phyloP scores from a whole-genome alignment of 2,888 invertebrate species.

The Chesias legatella region DNA sequence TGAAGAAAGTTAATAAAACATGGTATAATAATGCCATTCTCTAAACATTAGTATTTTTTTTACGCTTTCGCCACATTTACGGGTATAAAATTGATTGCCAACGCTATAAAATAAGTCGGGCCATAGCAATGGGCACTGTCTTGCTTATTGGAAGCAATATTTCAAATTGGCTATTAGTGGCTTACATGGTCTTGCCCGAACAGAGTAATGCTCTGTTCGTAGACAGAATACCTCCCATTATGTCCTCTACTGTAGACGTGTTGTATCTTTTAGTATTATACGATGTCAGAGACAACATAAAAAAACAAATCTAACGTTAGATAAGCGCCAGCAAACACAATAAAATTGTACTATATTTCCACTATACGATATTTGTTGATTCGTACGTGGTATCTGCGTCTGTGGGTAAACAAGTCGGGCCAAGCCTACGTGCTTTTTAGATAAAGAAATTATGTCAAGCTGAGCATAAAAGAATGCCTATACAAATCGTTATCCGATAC shows the following conservation, averaged over 20 bases:
- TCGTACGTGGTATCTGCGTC: no score
- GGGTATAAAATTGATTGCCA: constrained; percentile 54
- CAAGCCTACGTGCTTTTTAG: not conserved
- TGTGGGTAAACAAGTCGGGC: not conserved
- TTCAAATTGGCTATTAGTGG: constrained; percentile 43
- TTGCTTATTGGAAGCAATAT: constrained; percentile 44
- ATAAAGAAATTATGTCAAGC: not conserved
- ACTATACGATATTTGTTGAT: no score
- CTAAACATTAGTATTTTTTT: constrained; percentile 43
- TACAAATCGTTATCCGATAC: constrained; percentile 3
- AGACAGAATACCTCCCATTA: constrained; percentile 41
- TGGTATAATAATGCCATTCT: constrained; percentile 21
- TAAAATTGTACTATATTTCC: no score
- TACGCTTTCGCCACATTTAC: constrained; percentile 54
- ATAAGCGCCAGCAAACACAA: no score
- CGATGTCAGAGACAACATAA: no score
- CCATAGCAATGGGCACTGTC: constrained; percentile 41
- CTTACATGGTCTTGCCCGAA: constrained; percentile 34
- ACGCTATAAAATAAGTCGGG: constrained; percentile 45
- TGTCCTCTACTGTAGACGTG: not conserved
- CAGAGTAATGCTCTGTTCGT: constrained; percentile 39
- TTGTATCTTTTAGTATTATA: no score
- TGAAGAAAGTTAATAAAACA: no score
- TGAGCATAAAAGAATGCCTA: not conserved
- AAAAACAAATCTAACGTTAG: no score